These are phyloP conservation scores for Clamator glandarius DNA, from an alignment of 2,797 vertebrate species.

Conservation along the genomic window DNA sequence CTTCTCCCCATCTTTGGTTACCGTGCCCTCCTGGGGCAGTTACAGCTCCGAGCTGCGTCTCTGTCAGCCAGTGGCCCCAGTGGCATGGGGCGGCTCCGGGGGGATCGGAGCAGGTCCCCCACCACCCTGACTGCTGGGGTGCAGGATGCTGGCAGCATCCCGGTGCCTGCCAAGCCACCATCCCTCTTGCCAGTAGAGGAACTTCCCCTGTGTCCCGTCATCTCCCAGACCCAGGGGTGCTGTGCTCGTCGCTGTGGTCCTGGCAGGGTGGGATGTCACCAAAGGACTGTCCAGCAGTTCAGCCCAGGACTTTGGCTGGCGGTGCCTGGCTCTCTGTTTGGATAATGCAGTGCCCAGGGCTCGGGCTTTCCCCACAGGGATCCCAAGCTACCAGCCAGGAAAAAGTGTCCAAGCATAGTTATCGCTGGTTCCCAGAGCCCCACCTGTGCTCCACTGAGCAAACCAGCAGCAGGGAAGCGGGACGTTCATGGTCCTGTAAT, in stretches of 20 bases:
- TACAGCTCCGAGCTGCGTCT: fast-evolving
- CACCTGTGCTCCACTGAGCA: neutral
- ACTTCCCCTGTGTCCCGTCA: neutral
- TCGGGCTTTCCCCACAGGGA: fast-evolving
- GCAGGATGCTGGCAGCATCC: neutral
- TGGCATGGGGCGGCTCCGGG: fast-evolving
- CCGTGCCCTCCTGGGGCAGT: neutral
- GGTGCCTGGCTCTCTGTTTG: neutral
- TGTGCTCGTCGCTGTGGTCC: fast-evolving
- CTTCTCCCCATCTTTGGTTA: too few relatives aligned
- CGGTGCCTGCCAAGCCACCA: neutral
- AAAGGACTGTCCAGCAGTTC: neutral
- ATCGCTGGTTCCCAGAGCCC: neutral
- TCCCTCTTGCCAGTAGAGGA: neutral
- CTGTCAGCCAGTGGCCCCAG: neutral
- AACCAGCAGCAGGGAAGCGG: neutral
- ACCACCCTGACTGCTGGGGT: fast-evolving
- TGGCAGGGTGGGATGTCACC: neutral
- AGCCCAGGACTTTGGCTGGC: neutral
- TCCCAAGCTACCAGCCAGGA: neutral
- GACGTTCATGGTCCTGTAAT: neutral
- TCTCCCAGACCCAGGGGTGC: neutral
- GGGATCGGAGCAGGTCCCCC: fast-evolving
- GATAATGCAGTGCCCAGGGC: neutral
- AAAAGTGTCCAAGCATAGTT: neutral